phyloP scores from a whole-genome alignment of 2,113 vertebrate genomes.

The Elephas maximus region DNA sequence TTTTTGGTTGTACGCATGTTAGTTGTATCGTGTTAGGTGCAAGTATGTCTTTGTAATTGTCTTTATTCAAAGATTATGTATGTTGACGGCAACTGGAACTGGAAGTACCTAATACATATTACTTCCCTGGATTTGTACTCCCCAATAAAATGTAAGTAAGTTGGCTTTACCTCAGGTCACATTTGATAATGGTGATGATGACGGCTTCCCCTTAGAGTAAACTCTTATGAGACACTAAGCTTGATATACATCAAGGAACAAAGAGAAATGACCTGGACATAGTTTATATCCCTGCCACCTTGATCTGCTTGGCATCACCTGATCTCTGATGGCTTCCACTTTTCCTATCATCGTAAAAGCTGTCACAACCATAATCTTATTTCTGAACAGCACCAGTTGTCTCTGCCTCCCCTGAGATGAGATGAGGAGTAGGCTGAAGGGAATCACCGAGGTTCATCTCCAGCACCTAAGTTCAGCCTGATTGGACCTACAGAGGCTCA shows the following conservation, averaged over 20 bases:
- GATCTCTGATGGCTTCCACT: neutral
- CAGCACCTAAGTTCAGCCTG: neutral
- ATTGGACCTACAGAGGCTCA: neutral
- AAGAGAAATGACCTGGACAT: neutral
- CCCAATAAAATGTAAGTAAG: neutral
- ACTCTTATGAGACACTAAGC: neutral
- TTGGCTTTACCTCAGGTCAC: neutral
- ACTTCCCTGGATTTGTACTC: neutral
- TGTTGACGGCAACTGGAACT: too few relatives aligned
- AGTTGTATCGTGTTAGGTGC: too few relatives aligned
- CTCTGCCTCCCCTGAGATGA: neutral
- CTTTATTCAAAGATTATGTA: too few relatives aligned
- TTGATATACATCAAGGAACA: neutral
- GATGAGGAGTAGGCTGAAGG: neutral
- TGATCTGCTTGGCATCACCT: neutral
- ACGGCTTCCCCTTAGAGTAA: neutral
- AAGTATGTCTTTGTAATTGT: too few relatives aligned
- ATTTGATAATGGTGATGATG: neutral
- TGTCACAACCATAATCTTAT: neutral
- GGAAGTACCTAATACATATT: too few relatives aligned
- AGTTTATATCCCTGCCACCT: neutral
- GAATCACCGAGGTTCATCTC: neutral
- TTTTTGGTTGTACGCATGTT: too few relatives aligned
- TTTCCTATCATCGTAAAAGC: neutral
- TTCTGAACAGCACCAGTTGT: neutral